Percentiles rank a stretch among this genome's conserved stretches.
These are phyloP conservation scores for Itoplectis maculator DNA, from an alignment of 2,888 invertebrate genomes.

Conservation along the genomic window DNA sequence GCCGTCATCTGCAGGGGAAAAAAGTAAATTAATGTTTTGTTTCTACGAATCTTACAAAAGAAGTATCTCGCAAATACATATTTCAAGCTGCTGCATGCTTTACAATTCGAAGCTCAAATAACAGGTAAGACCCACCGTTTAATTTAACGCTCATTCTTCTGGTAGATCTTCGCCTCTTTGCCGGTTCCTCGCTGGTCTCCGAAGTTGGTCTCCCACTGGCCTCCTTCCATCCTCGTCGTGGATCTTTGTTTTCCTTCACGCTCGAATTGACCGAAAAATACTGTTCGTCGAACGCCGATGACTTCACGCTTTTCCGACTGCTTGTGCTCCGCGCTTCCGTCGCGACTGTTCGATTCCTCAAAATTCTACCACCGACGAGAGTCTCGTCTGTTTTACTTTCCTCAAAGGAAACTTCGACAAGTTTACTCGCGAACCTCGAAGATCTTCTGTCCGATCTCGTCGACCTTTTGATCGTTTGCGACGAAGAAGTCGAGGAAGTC, in stretches of 20 bases:
- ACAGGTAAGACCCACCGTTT: conserved; percentile 56
- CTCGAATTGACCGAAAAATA: conserved; percentile 5
- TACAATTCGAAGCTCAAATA: background rate
- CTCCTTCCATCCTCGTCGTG: background rate
- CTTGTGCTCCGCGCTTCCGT: conserved; percentile 33
- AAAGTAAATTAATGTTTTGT: conserved; percentile 16
- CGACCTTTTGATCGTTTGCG: background rate
- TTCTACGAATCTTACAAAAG: background rate
- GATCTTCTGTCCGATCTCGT: conserved; percentile 6
- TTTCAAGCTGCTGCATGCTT: too few species aligned
- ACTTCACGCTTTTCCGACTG: conserved; percentile 55
- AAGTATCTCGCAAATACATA: too few species aligned
- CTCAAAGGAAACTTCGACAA: background rate
- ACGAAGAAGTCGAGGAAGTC: background rate
- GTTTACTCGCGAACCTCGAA: background rate
- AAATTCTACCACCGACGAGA: conserved; percentile 39
- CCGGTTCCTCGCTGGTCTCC: conserved; percentile 9
- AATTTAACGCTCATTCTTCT: conserved; percentile 73
- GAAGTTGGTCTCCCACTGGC: background rate
- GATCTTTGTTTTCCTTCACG: conserved; percentile 54
- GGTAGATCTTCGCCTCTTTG: conserved; percentile 63
- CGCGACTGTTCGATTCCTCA: conserved; percentile 71
- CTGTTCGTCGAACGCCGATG: conserved; percentile 8
- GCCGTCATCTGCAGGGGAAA: conserved; percentile 72
- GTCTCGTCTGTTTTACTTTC: background rate